Evolutionary conservation across 2,113 vertebrate genomes (phyloP).

Genomic region (Malaclemys terrapin): DNA sequence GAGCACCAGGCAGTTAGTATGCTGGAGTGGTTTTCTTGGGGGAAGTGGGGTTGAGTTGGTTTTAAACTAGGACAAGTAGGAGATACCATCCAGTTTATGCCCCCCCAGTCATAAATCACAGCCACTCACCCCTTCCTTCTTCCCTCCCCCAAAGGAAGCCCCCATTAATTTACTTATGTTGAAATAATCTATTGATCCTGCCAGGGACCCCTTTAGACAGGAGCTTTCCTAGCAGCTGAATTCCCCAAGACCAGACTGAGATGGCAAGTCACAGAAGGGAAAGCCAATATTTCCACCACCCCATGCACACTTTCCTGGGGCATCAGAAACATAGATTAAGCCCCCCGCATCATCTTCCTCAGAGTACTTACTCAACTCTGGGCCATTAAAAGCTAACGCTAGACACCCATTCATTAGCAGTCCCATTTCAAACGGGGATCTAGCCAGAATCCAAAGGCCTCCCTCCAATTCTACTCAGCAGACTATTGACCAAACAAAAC

Average conservation of each 20-base stretch:
- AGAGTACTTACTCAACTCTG: not conserved
- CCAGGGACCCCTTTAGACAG: fast-evolving
- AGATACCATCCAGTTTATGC: not conserved
- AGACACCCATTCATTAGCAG: fast-evolving
- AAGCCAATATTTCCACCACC: fast-evolving
- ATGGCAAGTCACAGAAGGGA: not conserved
- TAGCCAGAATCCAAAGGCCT: fast-evolving
- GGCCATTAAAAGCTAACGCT: not conserved
- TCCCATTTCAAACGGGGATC: not conserved
- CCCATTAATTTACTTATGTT: fast-evolving
- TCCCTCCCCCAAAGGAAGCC: not conserved
- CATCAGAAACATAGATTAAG: not conserved
- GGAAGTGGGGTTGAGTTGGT: not conserved
- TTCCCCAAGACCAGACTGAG: not conserved
- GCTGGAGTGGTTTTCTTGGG: fast-evolving
- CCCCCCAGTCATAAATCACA: not conserved
- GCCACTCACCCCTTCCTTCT: not conserved
- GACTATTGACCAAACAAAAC: fast-evolving
- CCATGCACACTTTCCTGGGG: not conserved
- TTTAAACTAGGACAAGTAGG: not conserved
- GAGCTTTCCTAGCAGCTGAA: not conserved
- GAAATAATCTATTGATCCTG: fast-evolving
- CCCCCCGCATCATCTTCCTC: not conserved
- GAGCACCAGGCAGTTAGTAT: not conserved
- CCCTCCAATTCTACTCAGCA: not conserved